Evolutionary conservation across 2,888 invertebrate genomes (phyloP), one percentile per base, ranked within the genome.

Genomic region (Drosophila mimetica): DNA sequence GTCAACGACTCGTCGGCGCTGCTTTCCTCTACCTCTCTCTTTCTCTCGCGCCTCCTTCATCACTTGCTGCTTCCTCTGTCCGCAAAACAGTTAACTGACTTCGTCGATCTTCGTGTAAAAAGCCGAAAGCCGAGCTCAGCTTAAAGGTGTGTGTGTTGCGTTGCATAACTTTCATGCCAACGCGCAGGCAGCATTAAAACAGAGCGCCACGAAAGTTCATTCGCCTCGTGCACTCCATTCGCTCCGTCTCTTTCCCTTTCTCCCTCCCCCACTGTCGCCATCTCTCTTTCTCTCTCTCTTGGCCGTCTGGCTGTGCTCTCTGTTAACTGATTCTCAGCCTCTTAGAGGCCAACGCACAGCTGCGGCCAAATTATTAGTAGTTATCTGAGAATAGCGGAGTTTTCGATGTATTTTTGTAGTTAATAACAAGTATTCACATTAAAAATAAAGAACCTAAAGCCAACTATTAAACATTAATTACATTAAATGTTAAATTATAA

Each of bases 221-320:
- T 90, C 90, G 90, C 90, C 90, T 90, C 87, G 88, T 90, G 90
- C 90, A 90, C 90, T 90, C 87, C 85, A 90, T 88, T 89, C 88
- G 52, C 9, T 14, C 58, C 54, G 39, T 16, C 50, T 30, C 44
- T 46, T 65, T 48, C 44, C 53, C 64, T 50, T 69, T 30, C 48
- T 48, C 47, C 44, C 59, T 30, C 47, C 37, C 37, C 39, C 37
- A 25, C 36, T 32, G 46, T 50, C 51, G 22, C 37, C 42, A 46
- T 22, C 46, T 14, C 46, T 57, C 13, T 42, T 14, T 61, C 42
- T 41, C 25, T 41, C 25, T 64, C 47, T 52, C 52, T 48, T 41
- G 57, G 52, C 66, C 50, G 69, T 67, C 46, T 76, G 70, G 51
- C 79, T 77, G 73, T 82, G 44, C 79, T 77, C 75, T 82, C 71